phyloP scores from a whole-genome alignment of 2,113 vertebrate species.

The Indicator maculatus region DNA sequence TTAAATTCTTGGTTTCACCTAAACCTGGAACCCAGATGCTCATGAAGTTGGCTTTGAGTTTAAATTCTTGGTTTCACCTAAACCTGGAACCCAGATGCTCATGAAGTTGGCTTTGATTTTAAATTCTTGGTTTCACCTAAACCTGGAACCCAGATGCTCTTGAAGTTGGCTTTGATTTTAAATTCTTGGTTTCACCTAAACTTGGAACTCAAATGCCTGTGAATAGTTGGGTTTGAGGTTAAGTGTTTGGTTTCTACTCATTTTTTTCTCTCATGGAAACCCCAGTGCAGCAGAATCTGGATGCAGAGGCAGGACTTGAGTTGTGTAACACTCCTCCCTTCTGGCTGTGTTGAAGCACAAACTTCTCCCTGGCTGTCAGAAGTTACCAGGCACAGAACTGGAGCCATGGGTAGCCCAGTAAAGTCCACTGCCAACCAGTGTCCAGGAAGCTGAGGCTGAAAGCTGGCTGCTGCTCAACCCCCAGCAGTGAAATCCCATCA shows the following conservation, averaged over 20 bases:
- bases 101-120: not conserved
- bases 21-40: not conserved
- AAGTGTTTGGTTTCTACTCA: not conserved
- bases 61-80: not conserved
- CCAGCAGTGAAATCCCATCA: not conserved
- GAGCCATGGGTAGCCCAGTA: not conserved
- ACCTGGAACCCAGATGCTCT: not conserved
- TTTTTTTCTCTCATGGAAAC: not conserved
- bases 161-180: not conserved
- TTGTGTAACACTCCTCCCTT: fast-evolving
- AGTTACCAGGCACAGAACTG: not conserved
- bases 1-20: not conserved
- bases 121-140: not conserved
- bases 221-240: not conserved
- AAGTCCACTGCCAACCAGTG: not conserved
- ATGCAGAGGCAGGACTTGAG: not conserved
- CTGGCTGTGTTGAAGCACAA: not conserved
- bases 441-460: not conserved
- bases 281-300: not conserved
- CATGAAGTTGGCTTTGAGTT: not conserved
- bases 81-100: not conserved
- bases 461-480: not conserved
- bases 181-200: not conserved
- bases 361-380: not conserved
- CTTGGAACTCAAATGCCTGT: not conserved